Conservation (phyloP, 2,888 invertebrate species). For the Lacanobia oleracea region DNA sequence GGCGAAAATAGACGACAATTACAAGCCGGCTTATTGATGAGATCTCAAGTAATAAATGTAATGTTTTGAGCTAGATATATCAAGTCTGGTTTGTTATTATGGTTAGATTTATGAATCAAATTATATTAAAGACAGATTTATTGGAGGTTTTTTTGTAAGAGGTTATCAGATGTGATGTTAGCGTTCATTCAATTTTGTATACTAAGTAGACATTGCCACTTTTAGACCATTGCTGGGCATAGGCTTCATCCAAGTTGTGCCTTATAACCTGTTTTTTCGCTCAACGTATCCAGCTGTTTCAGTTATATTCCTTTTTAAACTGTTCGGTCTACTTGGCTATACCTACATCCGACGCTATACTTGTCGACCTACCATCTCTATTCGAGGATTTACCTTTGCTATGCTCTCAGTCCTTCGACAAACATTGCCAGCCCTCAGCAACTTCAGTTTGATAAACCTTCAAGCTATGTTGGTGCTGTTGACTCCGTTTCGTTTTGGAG, state of each 20-base stretch:
- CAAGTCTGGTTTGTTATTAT: conserved; percentile 13
- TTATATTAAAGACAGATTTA: not conserved
- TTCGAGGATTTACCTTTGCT: too few species aligned
- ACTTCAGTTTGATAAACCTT: not conserved
- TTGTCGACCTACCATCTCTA: too few species aligned
- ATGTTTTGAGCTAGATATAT: conserved; percentile 19
- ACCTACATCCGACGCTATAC: too few species aligned
- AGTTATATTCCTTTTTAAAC: too few species aligned
- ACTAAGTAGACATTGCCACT: too few species aligned
- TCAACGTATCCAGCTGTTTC: too few species aligned
- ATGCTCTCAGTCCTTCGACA: not conserved
- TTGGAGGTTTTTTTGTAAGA: not conserved
- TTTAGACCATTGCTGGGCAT: too few species aligned
- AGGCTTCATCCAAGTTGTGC: too few species aligned
- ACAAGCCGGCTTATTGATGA: conserved; percentile 51
- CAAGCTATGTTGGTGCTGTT: too few species aligned
- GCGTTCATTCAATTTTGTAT: not conserved
- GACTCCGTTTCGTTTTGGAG: too few species aligned
- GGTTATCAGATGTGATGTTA: not conserved
- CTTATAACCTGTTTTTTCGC: too few species aligned
- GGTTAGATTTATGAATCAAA: conserved; percentile 15
- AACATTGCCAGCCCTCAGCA: not conserved
- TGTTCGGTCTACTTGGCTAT: too few species aligned
- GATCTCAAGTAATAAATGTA: conserved; percentile 29
- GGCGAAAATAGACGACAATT: conserved; percentile 61